Evolutionary conservation across 2,888 invertebrate species (phyloP).

Genomic region (Apodemia hepburni): DNA sequence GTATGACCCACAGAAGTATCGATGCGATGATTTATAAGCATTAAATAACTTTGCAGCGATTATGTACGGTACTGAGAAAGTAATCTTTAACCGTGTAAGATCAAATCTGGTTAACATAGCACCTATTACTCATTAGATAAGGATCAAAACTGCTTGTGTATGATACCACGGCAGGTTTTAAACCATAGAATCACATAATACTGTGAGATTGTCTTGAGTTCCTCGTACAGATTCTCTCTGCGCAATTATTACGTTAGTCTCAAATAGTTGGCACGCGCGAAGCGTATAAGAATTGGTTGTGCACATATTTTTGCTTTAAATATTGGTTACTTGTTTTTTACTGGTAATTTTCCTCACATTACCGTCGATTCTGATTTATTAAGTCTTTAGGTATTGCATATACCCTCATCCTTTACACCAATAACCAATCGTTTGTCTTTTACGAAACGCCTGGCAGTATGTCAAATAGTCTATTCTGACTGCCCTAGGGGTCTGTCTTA

Average conservation of each 20-base stretch:
- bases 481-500: too few relatives aligned
- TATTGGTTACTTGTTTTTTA: not conserved
- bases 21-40: not conserved
- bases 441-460: too few relatives aligned
- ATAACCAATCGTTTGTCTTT: too few relatives aligned
- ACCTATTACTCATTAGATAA: slow-evolving; percentile 6
- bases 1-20: too few relatives aligned
- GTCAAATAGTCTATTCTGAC: too few relatives aligned
- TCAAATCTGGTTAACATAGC: not conserved
- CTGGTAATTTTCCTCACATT: too few relatives aligned
- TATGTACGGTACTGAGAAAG: not conserved
- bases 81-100: not conserved
- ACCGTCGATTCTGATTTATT: too few relatives aligned
- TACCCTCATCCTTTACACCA: too few relatives aligned
- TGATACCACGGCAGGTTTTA: slow-evolving; percentile 27
- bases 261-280: slow-evolving; percentile 35
- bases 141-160: slow-evolving; percentile 24
- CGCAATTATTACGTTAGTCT: slow-evolving; percentile 32
- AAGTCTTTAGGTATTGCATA: too few relatives aligned
- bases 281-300: slow-evolving; percentile 27
- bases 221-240: slow-evolving; percentile 33
- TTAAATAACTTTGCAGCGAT: not conserved
- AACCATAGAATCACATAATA: slow-evolving; percentile 38
- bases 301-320: slow-evolving; percentile 22
- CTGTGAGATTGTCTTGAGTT: slow-evolving; percentile 44